Base-by-base conservation (phyloP, 2,888 invertebrate genomes). In the Macrophya annulata region DNA sequence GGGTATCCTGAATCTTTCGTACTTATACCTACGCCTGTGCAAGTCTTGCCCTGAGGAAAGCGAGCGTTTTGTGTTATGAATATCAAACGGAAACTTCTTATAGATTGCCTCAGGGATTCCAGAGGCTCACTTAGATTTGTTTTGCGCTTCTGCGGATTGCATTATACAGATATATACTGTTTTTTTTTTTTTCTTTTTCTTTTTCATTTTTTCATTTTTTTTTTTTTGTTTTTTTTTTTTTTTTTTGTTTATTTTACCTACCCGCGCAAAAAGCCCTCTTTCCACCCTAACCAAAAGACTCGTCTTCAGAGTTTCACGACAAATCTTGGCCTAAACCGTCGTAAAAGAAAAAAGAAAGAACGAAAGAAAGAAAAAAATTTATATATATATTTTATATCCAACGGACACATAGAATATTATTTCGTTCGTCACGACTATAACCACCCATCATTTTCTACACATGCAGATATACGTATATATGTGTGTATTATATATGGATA, bases 61-160 rank as follows among this genome's bases (percentile, higher is more conserved):
- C 84, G 77, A 48, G 77, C 84, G 84, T 85, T 85, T 85, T 85
- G 84, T 85, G 84, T 77, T 85, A 85, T 85, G 84, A 85, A 85
- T 85, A 79, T 85, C 84, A 85, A 85, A 85, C 77, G 84, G 65
- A 85, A 85, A 85, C 84, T 85, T 85, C 65, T 85, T 85, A 85
- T 85, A 77, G 84, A 85, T 85, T 85, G 65, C 84, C 84, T 65
- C 45, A 21, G 84, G 84, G 84, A 85, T 83, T 83, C 48, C 83
- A 68, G 48, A 83, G 83, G 65, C 83, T 83, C 48, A 68, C 83
- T 83, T 83, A 83, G 83, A 83, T 83, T 83, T 83, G 83, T 83
- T 83, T 83, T 68, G 68, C 59, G 81, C 83, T 48, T 71, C 55
- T 83, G 83, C 68, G 83, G 83, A 65, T 83, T 68, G 83, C 65